These are phyloP conservation scores for Gadus chalcogrammus DNA, from an alignment of 2,113 vertebrate genomes.

Conservation along the genomic window DNA sequence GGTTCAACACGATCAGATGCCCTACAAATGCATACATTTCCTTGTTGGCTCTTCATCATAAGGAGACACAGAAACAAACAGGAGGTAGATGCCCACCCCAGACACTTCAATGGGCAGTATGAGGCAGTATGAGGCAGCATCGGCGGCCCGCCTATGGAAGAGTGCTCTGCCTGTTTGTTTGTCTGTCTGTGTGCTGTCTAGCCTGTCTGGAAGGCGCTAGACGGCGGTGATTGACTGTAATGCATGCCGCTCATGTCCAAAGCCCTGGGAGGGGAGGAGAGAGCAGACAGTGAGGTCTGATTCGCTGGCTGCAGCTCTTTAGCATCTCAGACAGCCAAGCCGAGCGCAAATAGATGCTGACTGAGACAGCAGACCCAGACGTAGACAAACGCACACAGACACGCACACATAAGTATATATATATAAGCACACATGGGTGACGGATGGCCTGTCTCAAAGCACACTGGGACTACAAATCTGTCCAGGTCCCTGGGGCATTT, in stretches of 20 bases:
- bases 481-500: conserved; percentile 65
- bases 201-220: conserved; percentile 19
- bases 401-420: conserved; percentile 19
- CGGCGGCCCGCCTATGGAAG: no score
- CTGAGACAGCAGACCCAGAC: conserved; percentile 43
- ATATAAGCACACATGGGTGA: conserved; percentile 28
- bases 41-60: no score
- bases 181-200: conserved; percentile 22
- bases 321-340: conserved; percentile 49
- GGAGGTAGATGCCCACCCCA: no score
- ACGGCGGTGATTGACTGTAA: conserved; percentile 29
- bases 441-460: conserved; percentile 59
- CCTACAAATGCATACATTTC: no score
- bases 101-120: no score
- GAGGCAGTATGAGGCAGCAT: no score
- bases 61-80: no score
- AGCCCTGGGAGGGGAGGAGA: conserved; percentile 27
- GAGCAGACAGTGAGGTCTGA: conserved; percentile 42
- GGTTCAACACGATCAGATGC: no score
- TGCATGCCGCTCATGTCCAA: conserved; percentile 12
- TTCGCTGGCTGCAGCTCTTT: conserved; percentile 44
- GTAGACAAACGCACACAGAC: not conserved
- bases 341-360: conserved; percentile 59
- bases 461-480: conserved; percentile 63
- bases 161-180: not conserved